phyloP scores from a whole-genome alignment of 1,140 invertebrate genomes.

The Harlomillsia oculata region DNA sequence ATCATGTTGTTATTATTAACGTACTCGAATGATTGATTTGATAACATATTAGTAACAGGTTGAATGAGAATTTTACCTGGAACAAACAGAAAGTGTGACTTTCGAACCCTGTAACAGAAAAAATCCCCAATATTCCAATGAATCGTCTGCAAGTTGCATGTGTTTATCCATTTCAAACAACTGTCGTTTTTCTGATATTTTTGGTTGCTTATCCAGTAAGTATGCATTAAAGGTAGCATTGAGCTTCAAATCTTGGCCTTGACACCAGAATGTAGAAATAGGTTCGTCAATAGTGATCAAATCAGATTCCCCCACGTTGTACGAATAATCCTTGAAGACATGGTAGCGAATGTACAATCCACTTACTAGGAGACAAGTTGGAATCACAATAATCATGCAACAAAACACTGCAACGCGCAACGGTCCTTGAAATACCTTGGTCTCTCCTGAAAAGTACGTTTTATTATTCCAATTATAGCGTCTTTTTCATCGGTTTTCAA shows the following conservation, averaged over 20 bases:
- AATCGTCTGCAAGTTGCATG: conserved; percentile 70
- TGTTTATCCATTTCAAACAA: conserved; percentile 67
- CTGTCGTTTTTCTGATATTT: conserved; percentile 57
- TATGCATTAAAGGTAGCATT: conserved; percentile 68
- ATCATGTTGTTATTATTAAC: no score
- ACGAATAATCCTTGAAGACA: conserved; percentile 51
- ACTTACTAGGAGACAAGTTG: conserved; percentile 57
- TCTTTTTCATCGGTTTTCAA: background rate
- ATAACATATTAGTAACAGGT: background rate
- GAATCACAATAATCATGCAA: conserved; percentile 58
- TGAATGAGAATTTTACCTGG: conserved; percentile 45
- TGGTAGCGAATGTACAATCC: conserved; percentile 64
- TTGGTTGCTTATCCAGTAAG: conserved; percentile 58
- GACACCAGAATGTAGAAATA: conserved; percentile 35
- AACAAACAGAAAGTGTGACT: conserved; percentile 66
- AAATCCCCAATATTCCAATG: conserved; percentile 80
- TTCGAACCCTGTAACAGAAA: conserved; percentile 65
- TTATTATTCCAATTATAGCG: background rate
- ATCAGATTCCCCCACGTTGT: conserved; percentile 66
- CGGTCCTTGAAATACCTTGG: conserved; percentile 59
- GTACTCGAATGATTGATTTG: no score
- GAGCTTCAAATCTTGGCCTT: conserved; percentile 66
- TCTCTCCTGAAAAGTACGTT: conserved; percentile 49
- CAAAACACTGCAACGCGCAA: conserved; percentile 64
- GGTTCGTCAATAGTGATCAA: conserved; percentile 50